Evolutionary conservation across 2,888 invertebrate genomes (phyloP).

Genomic region (Polylopha cassiicola): DNA sequence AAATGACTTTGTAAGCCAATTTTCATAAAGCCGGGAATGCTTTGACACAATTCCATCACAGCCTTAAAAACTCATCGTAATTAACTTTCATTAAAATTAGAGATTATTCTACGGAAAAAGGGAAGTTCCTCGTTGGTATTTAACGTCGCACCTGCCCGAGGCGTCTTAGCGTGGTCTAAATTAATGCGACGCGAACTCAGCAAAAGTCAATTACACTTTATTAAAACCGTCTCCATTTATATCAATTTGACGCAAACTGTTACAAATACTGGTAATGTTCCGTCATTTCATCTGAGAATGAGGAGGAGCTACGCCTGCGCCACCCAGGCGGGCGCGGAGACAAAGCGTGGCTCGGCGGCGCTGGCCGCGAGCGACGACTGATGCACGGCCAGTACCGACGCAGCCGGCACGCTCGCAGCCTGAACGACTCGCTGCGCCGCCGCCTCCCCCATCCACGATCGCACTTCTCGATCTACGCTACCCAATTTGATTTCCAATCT

Average conservation of each 20-base stretch:
- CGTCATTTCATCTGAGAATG: constrained; percentile 69
- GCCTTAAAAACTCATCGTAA: constrained; percentile 66
- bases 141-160: constrained; percentile 72
- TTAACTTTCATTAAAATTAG: constrained; percentile 72
- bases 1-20: too few relatives aligned
- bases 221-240: constrained; percentile 78
- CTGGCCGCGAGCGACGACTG: constrained; percentile 38
- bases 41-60: constrained; percentile 26
- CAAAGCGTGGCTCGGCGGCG: constrained; percentile 39
- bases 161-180: constrained; percentile 74
- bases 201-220: constrained; percentile 78
- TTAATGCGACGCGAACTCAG: constrained; percentile 75
- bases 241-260: constrained; percentile 78
- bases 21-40: too few relatives aligned
- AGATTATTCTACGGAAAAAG: constrained; percentile 68
- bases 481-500: constrained; percentile 18
- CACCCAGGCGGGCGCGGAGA: constrained; percentile 41
- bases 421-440: constrained; percentile 25
- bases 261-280: constrained; percentile 77
- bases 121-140: constrained; percentile 65
- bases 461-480: constrained; percentile 26
- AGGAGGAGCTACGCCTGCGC: constrained; percentile 76
- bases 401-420: constrained; percentile 45
- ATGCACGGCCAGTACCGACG: constrained; percentile 39
- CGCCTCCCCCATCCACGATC: constrained; percentile 36